Evolutionary conservation across 2,888 invertebrate genomes (phyloP).

Genomic region (Slavum lentiscoides): DNA sequence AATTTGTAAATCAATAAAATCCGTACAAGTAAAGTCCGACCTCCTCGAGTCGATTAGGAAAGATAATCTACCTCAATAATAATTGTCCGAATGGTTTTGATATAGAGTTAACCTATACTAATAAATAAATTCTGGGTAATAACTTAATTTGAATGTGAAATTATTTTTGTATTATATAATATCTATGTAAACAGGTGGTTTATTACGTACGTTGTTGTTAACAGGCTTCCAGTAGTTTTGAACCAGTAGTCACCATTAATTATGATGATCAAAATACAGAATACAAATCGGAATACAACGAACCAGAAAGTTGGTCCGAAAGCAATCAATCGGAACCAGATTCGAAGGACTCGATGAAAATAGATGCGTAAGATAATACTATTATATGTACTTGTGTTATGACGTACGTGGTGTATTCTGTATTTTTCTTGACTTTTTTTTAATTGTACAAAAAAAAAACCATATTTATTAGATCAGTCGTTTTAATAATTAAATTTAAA

Average conservation of each 20-base stretch:
- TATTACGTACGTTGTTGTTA: background rate
- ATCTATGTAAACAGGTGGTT: too few species aligned
- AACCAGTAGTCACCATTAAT: conserved; percentile 51
- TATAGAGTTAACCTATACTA: background rate
- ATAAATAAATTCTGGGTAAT: background rate
- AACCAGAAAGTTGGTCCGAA: conserved; percentile 48
- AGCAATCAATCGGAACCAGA: conserved; percentile 43
- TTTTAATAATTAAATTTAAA: too few species aligned
- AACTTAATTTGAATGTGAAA: background rate
- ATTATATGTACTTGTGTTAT: background rate
- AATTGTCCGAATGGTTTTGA: background rate
- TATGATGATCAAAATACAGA: conserved; percentile 49
- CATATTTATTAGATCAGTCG: too few species aligned
- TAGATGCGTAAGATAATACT: conserved; percentile 32
- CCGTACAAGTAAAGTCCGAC: too few species aligned
- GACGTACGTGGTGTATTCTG: too few species aligned
- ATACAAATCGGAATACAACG: conserved; percentile 46
- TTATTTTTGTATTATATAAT: background rate
- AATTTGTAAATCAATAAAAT: too few species aligned
- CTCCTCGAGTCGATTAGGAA: too few species aligned
- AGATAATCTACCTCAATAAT: background rate
- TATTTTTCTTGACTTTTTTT: too few species aligned
- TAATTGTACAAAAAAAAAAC: too few species aligned
- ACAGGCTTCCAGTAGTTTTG: conserved; percentile 49
- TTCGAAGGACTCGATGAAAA: conserved; percentile 14